Evolutionary conservation across 1,140 invertebrate species (phyloP).

Genomic region (Drosophila auraria): DNA sequence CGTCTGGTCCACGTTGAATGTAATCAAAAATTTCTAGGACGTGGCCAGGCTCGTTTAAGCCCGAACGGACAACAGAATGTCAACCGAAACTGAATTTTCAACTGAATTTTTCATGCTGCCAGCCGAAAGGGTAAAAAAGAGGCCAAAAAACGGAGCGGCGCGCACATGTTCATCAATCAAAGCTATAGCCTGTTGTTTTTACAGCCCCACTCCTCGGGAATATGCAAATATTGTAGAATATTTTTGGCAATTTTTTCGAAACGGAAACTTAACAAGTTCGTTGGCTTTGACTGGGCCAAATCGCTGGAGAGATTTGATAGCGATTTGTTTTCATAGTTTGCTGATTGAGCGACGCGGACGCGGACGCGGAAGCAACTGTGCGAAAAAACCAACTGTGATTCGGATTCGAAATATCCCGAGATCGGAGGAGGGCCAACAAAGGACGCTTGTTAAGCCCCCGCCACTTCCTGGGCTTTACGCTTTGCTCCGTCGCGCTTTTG

Average conservation of each 20-base stretch:
- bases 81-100: slow-evolving; percentile 58
- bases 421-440: slow-evolving; percentile 43
- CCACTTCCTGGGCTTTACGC: slow-evolving; percentile 55
- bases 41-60: slow-evolving; percentile 19
- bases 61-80: slow-evolving; percentile 53
- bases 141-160: slow-evolving; percentile 12
- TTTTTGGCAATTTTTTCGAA: slow-evolving; percentile 8
- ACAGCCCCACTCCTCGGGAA: slow-evolving; percentile 4
- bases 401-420: slow-evolving; percentile 7
- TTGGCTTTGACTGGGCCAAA: slow-evolving; percentile 1
- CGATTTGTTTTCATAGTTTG: slow-evolving; percentile 43
- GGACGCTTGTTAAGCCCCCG: slow-evolving; percentile 62
- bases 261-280: slow-evolving; percentile 10
- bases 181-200: slow-evolving; percentile 55
- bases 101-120: slow-evolving; percentile 40
- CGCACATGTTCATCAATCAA: slow-evolving; percentile 81
- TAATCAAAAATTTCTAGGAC: slow-evolving; percentile 76
- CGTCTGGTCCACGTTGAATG: slow-evolving; percentile 68
- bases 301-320: slow-evolving; percentile 26
- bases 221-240: slow-evolving; percentile 43
- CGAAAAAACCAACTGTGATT: slow-evolving; percentile 21
- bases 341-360: slow-evolving; percentile 7
- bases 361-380: slow-evolving; percentile 9
- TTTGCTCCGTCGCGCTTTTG: slow-evolving; percentile 74
- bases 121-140: slow-evolving; percentile 21